Percentiles rank a stretch among this genome's conserved stretches.
phyloP scores from a whole-genome alignment of 2,797 vertebrate species.

The Alosa sapidissima region DNA sequence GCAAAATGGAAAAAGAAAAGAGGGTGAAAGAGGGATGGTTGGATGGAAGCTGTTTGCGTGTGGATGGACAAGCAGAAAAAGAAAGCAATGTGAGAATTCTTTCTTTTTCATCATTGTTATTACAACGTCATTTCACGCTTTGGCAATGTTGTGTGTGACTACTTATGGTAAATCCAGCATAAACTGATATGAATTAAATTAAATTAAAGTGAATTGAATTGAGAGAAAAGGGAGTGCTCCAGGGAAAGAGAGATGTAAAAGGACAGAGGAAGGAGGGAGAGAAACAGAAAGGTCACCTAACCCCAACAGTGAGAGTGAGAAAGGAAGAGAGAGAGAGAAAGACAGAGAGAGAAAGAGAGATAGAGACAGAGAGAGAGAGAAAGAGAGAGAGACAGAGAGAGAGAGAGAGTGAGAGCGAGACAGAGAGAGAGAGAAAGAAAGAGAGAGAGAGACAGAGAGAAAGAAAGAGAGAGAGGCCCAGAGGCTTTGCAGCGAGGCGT shows the following conservation, averaged over 20 bases:
- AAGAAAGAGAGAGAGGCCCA: neutral
- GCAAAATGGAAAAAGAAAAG: no score
- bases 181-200: neutral
- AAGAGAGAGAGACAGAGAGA: neutral
- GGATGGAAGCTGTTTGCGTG: neutral
- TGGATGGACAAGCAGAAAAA: neutral
- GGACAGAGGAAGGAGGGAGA: neutral
- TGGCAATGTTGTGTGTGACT: neutral
- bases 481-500: neutral
- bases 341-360: neutral
- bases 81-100: neutral
- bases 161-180: neutral
- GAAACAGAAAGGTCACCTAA: neutral
- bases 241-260: neutral
- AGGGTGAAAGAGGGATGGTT: no score
- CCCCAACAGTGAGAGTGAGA: no score
- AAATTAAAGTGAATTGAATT: neutral
- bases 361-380: neutral
- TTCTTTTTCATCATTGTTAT: neutral
- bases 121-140: neutral
- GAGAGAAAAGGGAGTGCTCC: neutral
- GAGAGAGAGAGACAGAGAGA: neutral
- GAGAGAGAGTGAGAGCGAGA: neutral
- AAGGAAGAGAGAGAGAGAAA: neutral
- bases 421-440: neutral